Evolutionary conservation across 2,888 invertebrate genomes (phyloP).

Genomic region (Hydrotaea cyrtoneurina): DNA sequence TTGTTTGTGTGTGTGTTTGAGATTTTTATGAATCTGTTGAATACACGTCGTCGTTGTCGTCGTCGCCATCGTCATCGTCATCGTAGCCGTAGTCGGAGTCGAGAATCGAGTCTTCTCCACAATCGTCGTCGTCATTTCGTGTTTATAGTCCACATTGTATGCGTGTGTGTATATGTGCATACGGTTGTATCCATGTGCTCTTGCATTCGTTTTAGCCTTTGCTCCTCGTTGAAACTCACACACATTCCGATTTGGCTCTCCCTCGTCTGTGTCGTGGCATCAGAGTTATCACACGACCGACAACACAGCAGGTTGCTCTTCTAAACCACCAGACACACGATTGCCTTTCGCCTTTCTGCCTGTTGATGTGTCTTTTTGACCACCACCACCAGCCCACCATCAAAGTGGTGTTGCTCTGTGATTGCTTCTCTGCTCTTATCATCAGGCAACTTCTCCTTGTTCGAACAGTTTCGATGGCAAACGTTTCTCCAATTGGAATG

Average conservation of each 20-base stretch:
- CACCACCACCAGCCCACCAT: neutral
- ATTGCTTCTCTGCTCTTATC: no score
- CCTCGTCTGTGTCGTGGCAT: neutral
- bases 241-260: slow-evolving; percentile 26
- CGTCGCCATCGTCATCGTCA: neutral
- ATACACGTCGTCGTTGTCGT: slow-evolving; percentile 27
- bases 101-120: slow-evolving; percentile 21
- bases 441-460: slow-evolving; percentile 36
- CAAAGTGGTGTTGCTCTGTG: no score
- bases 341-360: slow-evolving; percentile 28
- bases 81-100: slow-evolving; percentile 9
- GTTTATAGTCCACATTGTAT: neutral
- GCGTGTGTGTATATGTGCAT: neutral
- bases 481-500: slow-evolving; percentile 50
- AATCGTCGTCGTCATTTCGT: slow-evolving; percentile 12
- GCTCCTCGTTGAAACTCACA: slow-evolving; percentile 1
- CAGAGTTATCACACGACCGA: slow-evolving; percentile 16
- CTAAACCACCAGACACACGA: neutral
- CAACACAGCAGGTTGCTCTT: slow-evolving; percentile 28
- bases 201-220: slow-evolving; percentile 3
- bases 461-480: slow-evolving; percentile 47
- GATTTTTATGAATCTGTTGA: slow-evolving; percentile 53
- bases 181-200: slow-evolving; percentile 8
- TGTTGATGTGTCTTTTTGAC: slow-evolving; percentile 52
- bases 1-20: neutral